Evolutionary conservation across 1,140 invertebrate species (phyloP), one percentile per base, ranked within the genome.

Genomic region (Drosophila willistoni): DNA sequence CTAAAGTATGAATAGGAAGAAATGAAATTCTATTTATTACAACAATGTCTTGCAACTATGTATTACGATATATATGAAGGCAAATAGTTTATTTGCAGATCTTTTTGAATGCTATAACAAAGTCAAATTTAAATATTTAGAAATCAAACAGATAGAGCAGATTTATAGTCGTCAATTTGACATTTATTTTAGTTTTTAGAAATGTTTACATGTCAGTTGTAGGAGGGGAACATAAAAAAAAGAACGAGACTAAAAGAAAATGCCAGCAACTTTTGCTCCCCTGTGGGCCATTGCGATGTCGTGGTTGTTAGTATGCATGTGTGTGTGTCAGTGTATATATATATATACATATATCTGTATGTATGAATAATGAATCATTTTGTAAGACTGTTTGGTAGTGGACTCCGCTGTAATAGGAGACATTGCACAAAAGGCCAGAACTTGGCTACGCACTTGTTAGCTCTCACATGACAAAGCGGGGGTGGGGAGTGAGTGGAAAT

Each of bases 361-460:
- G 36, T 87, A 87, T 87, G 83, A 89, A 87, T 87, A 87, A 87
- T 87, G 79, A 83, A 87, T 87, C 84, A 87, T 87, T 87, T 87
- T 87, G 84, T 74, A 76, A 68, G 80, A 63, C 68, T 73, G 64
- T 79, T 83, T 74, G 41, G 36, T 65, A 64, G 72, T 42, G 57
- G 41, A 41, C 75, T 60, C 57, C 44, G 63, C 64, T 42, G 81
- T 73, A 82, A 79, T 71, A 69, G 63, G 64, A 86, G 83, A 77
- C 77, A 71, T 34, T 77, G 72, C 77, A 86, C 69, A 68, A 61
- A 51, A 73, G 71, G 71, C 75, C 75, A 73, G 19, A 77, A 73
- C 83, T 68, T 64, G 64, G 72, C 54, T 68, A 83, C 80, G 80
- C 80, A 83, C 63, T 75, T 62, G 59, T 36, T 70, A 54, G 29